These are phyloP conservation scores for Limonius californicus DNA, from an alignment of 1,140 invertebrate genomes.

Conservation along the genomic window DNA sequence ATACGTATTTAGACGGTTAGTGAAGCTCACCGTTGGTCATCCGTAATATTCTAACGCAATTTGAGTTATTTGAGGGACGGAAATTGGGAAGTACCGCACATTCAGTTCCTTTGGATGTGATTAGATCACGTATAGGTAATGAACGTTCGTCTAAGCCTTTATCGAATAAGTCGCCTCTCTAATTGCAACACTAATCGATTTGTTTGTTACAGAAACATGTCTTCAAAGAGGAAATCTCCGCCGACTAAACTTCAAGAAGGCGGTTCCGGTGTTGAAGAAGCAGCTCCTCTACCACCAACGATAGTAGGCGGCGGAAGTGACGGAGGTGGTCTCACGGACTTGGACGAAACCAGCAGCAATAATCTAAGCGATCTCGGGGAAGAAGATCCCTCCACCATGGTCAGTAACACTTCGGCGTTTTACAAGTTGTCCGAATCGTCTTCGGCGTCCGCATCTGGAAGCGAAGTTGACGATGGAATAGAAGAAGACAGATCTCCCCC, in stretches of 20 bases:
- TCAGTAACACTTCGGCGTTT: slow-evolving; percentile 47
- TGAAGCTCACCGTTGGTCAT: background rate
- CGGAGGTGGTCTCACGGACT: slow-evolving; percentile 46
- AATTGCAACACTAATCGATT: slow-evolving; percentile 18
- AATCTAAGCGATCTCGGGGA: slow-evolving; percentile 48
- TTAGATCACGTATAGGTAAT: slow-evolving; percentile 4
- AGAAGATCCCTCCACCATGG: slow-evolving; percentile 46
- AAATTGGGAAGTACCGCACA: slow-evolving; percentile 12
- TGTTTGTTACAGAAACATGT: slow-evolving; percentile 78
- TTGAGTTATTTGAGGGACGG: slow-evolving; percentile 6
- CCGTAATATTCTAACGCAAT: slow-evolving; percentile 10
- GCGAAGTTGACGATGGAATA: slow-evolving; percentile 55
- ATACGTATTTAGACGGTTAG: background rate
- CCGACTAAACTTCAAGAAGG: slow-evolving; percentile 86
- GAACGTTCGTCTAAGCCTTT: background rate
- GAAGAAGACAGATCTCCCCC: slow-evolving; percentile 50
- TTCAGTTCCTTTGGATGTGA: slow-evolving; percentile 5
- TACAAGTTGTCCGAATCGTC: slow-evolving; percentile 58
- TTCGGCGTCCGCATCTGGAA: slow-evolving; percentile 53
- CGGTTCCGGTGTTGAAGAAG: slow-evolving; percentile 53
- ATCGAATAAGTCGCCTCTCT: slow-evolving; percentile 1
- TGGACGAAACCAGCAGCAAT: slow-evolving; percentile 47
- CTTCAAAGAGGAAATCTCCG: slow-evolving; percentile 89
- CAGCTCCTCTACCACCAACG: slow-evolving; percentile 42
- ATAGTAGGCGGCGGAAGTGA: slow-evolving; percentile 42